Evolutionary conservation across 1,140 invertebrate species (phyloP), one percentile per base, ranked within the genome.

Genomic region (Apis dorsata): DNA sequence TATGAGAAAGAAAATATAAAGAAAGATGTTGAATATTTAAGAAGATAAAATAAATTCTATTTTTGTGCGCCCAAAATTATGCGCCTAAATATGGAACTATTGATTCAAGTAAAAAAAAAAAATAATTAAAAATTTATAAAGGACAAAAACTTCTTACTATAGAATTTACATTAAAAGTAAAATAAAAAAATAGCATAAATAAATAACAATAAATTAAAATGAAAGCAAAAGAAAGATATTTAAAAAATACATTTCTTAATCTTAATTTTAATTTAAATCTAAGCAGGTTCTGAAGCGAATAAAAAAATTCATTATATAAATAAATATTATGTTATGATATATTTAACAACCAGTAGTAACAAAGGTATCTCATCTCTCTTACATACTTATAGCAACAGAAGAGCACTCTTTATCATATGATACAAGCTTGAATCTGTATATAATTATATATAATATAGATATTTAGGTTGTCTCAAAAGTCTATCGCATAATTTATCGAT

Each of bases 311-410:
- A 63, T 85, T 86, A 84, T 85, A 81, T 90, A 91, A 90, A 89
- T 90, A 90, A 90, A 90, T 89, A 93, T 92, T 88, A 87, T 88
- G 89, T 87, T 85, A 90, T 90, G 83, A 92, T 92, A 87, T 92
- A 92, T 92, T 92, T 91, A 92, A 92, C 91, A 92, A 92, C 88
- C 90, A 91, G 87, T 90, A 87, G 90, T 91, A 92, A 92, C 90
- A 91, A 92, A 92, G 90, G 88, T 91, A 91, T 85, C 79, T 91
- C 49, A 79, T 88, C 84, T 91, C 88, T 92, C 86, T 89, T 88
- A 88, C 77, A 44, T 89, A 88, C 70, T 87, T 89, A 86, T 85
- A 90, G 81, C 83, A 89, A 90, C 87, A 83, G 74, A 91, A 91
- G 86, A 90, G 76, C 85, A 83, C 82, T 90, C 85, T 89, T 83